Evolutionary conservation across 1,140 invertebrate species (phyloP).

Genomic region (Sarcophaga bullata): DNA sequence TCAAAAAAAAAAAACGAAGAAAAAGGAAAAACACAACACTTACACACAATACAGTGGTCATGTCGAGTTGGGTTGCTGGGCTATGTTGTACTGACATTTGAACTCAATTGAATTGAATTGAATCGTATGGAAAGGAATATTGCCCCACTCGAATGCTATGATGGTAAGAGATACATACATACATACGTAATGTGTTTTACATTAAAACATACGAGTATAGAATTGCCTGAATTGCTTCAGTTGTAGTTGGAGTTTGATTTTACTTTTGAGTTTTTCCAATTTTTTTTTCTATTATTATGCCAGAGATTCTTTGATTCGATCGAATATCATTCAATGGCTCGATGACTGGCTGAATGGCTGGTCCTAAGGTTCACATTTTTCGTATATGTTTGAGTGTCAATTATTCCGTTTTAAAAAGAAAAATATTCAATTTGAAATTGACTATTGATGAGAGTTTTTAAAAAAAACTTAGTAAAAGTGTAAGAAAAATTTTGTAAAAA

Average conservation of each 20-base stretch:
- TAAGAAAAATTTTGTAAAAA: not conserved
- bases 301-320: not conserved
- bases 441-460: slow-evolving; percentile 13
- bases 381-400: slow-evolving; percentile 1
- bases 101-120: not conserved
- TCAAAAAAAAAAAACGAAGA: no score
- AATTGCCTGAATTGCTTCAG: no score
- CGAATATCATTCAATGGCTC: not conserved
- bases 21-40: not conserved
- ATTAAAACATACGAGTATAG: not conserved
- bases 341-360: not conserved
- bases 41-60: not conserved
- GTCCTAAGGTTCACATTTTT: not conserved
- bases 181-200: not conserved
- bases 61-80: not conserved
- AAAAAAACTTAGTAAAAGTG: not conserved
- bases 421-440: slow-evolving; percentile 14
- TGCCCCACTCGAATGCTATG: not conserved
- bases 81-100: not conserved
- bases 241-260: no score
- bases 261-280: no score
- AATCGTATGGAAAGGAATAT: not conserved
- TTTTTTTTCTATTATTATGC: no score
- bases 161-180: no score
- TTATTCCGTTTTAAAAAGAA: not conserved